phyloP scores from a whole-genome alignment of 2,113 vertebrate species.

The Heptranchias perlo region DNA sequence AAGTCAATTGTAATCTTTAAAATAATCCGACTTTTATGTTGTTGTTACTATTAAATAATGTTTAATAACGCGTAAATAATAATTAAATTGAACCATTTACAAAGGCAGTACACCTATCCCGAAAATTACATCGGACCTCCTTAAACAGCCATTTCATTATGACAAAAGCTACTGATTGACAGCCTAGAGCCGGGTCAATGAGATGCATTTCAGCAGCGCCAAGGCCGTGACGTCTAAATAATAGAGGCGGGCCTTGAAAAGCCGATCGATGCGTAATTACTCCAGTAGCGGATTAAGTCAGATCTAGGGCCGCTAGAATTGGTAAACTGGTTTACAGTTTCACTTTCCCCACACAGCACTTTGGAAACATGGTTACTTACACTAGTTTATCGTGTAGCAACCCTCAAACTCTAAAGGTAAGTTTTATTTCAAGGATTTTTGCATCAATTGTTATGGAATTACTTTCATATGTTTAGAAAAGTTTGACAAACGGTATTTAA shows the following conservation, averaged over 20 bases:
- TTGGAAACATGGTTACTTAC: constrained; percentile 21
- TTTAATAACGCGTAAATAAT: too few species aligned
- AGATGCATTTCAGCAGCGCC: constrained; percentile 19
- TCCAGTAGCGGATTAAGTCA: background rate
- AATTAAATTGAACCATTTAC: background rate
- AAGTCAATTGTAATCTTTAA: background rate
- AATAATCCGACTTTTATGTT: background rate
- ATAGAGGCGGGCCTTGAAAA: constrained; percentile 3
- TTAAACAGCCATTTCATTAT: constrained; percentile 7
- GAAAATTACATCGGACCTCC: background rate
- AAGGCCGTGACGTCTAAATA: background rate
- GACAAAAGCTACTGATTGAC: constrained; percentile 21
- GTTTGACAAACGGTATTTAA: background rate
- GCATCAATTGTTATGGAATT: background rate
- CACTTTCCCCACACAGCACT: background rate
- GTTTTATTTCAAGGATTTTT: background rate
- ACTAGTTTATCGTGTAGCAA: background rate
- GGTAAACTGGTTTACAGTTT: background rate
- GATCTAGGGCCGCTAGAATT: background rate
- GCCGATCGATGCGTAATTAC: background rate
- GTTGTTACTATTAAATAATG: background rate
- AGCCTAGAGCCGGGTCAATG: background rate
- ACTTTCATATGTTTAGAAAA: background rate
- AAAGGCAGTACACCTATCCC: background rate
- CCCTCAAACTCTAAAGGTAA: background rate